These are phyloP conservation scores for Brachionichthys hirsutus DNA, from an alignment of 2,113 vertebrate species.

Conservation along the genomic window DNA sequence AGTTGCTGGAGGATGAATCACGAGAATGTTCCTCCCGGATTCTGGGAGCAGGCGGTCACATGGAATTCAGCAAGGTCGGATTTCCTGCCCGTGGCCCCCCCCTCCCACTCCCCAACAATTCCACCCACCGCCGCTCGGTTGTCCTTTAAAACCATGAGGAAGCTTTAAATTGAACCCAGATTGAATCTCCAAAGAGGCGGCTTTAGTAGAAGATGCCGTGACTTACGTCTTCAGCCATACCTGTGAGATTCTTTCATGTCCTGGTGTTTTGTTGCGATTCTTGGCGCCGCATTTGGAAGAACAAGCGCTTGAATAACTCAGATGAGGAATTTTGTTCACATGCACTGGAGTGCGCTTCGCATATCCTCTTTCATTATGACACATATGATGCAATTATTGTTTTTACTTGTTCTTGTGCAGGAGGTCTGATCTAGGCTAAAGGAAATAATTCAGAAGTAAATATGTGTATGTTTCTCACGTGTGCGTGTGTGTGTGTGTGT, in stretches of 20 bases:
- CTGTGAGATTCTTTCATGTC: slow-evolving; percentile 16
- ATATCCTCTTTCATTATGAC: slow-evolving; percentile 9
- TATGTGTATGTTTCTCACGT: neutral
- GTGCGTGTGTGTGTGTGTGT: slow-evolving; percentile 12
- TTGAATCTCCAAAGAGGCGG: slow-evolving; percentile 28
- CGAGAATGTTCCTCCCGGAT: slow-evolving; percentile 59
- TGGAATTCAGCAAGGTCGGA: slow-evolving; percentile 62
- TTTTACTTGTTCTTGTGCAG: neutral
- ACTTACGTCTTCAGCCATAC: slow-evolving; percentile 18
- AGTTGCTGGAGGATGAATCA: slow-evolving; percentile 60
- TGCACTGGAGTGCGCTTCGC: neutral
- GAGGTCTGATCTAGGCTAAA: neutral
- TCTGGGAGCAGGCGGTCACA: slow-evolving; percentile 63
- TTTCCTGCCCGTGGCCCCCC: slow-evolving; percentile 58
- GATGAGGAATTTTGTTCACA: slow-evolving; percentile 18
- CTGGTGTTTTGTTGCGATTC: slow-evolving; percentile 36
- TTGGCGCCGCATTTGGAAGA: slow-evolving; percentile 16
- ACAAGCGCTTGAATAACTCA: slow-evolving; percentile 4
- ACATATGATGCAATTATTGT: neutral
- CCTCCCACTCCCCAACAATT: slow-evolving; percentile 19
- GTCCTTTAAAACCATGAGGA: slow-evolving; percentile 51
- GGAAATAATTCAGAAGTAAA: slow-evolving; percentile 9
- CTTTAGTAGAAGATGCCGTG: slow-evolving; percentile 28
- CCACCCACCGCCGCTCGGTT: slow-evolving; percentile 47
- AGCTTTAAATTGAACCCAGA: slow-evolving; percentile 71